Conservation (phyloP, 2,888 invertebrate genomes). For the Prenolepis imparis region DNA sequence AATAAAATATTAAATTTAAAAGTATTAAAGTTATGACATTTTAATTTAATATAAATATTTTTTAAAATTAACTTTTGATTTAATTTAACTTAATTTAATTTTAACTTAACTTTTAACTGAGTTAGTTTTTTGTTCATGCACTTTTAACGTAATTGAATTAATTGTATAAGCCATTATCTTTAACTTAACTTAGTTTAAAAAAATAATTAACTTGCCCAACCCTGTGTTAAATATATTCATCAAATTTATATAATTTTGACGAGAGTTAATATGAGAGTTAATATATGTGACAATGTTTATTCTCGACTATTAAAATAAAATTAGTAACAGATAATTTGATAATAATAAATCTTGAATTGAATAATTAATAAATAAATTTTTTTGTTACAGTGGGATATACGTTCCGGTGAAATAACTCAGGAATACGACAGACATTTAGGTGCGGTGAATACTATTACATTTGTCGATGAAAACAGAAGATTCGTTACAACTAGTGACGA, state of each 20-base stretch:
- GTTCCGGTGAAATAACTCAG: conserved; percentile 97
- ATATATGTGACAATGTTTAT: background rate
- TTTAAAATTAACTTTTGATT: too few species aligned
- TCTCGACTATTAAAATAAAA: background rate
- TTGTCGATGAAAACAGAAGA: conserved; percentile 98
- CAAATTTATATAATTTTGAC: background rate
- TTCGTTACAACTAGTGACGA: conserved; percentile 99
- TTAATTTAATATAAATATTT: too few species aligned
- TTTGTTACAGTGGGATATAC: conserved; percentile 94
- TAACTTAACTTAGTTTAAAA: too few species aligned
- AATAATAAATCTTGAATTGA: background rate
- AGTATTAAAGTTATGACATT: too few species aligned
- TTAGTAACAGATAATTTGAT: background rate
- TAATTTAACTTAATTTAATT: too few species aligned
- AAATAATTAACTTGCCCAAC: too few species aligned
- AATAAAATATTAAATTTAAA: too few species aligned
- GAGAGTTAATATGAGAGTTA: background rate
- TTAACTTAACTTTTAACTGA: too few species aligned
- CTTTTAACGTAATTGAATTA: too few species aligned
- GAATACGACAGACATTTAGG: conserved; percentile 99
- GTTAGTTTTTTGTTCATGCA: too few species aligned
- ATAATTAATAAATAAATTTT: background rate
- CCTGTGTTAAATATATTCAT: background rate
- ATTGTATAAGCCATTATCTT: too few species aligned
- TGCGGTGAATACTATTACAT: conserved; percentile 99